phyloP scores from a whole-genome alignment of 2,113 vertebrate genomes.

The Psophia crepitans region DNA sequence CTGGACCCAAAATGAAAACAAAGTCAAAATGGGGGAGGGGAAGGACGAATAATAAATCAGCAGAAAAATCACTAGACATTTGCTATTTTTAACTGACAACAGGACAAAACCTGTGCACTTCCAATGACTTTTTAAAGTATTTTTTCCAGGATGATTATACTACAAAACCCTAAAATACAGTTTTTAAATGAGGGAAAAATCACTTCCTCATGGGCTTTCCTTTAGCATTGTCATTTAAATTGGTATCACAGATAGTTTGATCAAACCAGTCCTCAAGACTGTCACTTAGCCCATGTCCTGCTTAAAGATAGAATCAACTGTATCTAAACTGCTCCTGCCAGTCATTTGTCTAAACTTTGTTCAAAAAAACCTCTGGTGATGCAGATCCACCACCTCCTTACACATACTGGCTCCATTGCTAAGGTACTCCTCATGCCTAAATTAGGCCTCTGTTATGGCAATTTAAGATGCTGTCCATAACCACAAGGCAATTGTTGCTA shows the following conservation, averaged over 20 bases:
- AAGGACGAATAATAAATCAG: background rate
- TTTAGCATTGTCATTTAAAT: background rate
- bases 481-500: no score
- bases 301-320: background rate
- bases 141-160: background rate
- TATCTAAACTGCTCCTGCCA: background rate
- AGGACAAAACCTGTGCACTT: background rate
- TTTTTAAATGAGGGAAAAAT: background rate
- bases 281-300: background rate
- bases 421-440: background rate
- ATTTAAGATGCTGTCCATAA: background rate
- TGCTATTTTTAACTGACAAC: background rate
- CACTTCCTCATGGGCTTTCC: background rate
- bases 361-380: background rate
- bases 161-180: background rate
- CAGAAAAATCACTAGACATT: background rate
- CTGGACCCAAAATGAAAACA: background rate
- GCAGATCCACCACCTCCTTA: background rate
- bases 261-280: background rate
- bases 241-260: background rate
- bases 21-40: accelerated
- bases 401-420: background rate
- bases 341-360: background rate
- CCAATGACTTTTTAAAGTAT: background rate
- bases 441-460: background rate